A percentile compares a stretch with the other conserved stretches of the same genome.
These are phyloP conservation scores for Girardia tigrina DNA, from an alignment of 2,888 invertebrate species.

Conservation along the genomic window DNA sequence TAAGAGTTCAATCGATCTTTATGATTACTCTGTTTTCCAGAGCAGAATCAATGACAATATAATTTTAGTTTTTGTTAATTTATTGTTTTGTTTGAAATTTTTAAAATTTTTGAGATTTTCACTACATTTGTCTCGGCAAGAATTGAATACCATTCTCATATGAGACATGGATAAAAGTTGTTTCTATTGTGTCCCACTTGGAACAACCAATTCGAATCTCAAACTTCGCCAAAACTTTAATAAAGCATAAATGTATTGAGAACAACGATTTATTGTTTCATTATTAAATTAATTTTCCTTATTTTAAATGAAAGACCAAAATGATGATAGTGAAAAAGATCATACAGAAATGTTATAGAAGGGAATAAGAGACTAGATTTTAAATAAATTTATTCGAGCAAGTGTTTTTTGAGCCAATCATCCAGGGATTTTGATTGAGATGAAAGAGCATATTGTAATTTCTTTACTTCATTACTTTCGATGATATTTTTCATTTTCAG, in stretches of 20 bases:
- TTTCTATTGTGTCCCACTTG: neutral
- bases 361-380: constrained; percentile 2
- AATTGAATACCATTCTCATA: neutral
- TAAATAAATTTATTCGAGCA: constrained; percentile 30
- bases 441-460: too few species aligned
- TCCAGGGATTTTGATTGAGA: too few species aligned
- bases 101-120: too few species aligned
- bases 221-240: neutral
- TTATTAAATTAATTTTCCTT: neutral
- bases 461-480: too few species aligned
- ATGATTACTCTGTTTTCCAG: too few species aligned
- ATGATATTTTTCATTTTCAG: too few species aligned
- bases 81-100: too few species aligned
- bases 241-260: neutral
- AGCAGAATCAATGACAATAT: too few species aligned
- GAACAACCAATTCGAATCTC: neutral
- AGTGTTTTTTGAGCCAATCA: too few species aligned
- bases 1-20: too few species aligned
- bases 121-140: too few species aligned
- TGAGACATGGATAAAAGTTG: neutral
- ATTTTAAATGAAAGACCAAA: neutral
- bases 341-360: constrained; percentile 21
- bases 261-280: neutral
- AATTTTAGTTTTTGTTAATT: too few species aligned
- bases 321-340: neutral